Conservation (phyloP, 37 sponge, comb jelly and placozoan species). For the Cladorhizidae sp. region DNA sequence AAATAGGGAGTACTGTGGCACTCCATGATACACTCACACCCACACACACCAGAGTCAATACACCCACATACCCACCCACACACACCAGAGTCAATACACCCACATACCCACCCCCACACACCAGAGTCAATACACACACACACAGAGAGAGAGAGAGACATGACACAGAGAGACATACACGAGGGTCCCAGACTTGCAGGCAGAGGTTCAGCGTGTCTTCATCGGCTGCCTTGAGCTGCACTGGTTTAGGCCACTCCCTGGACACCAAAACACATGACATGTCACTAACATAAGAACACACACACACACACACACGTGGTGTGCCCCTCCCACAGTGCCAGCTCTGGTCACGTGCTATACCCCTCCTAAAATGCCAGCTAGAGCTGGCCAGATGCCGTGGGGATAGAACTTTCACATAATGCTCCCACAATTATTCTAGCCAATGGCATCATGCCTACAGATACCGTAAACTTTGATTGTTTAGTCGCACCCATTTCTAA, state of each 20-base stretch:
- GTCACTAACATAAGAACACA: background rate
- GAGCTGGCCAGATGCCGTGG: too few relatives aligned
- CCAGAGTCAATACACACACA: background rate
- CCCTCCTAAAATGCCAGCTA: background rate
- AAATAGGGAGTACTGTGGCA: too few relatives aligned
- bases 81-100: too few relatives aligned
- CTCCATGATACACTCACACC: too few relatives aligned
- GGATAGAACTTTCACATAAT: too few relatives aligned
- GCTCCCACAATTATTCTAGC: too few relatives aligned
- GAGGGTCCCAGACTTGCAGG: constrained; percentile 90
- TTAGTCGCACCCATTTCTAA: too few relatives aligned
- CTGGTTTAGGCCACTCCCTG: constrained; percentile 95
- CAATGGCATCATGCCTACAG: too few relatives aligned
- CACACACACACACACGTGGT: background rate
- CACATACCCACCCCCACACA: constrained; percentile 2
- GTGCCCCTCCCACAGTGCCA: background rate
- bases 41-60: background rate
- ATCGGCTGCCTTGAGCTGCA: constrained; percentile 78
- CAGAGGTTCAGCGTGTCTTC: constrained; percentile 80
- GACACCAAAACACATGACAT: too few relatives aligned
- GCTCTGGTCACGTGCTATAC: background rate
- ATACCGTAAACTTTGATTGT: too few relatives aligned
- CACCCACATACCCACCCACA: too few relatives aligned
- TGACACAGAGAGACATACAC: constrained; percentile 39
- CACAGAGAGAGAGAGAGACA: background rate